These are phyloP conservation scores for Myodes glareolus DNA, from an alignment of 2,113 vertebrate genomes.

Conservation along the genomic window DNA sequence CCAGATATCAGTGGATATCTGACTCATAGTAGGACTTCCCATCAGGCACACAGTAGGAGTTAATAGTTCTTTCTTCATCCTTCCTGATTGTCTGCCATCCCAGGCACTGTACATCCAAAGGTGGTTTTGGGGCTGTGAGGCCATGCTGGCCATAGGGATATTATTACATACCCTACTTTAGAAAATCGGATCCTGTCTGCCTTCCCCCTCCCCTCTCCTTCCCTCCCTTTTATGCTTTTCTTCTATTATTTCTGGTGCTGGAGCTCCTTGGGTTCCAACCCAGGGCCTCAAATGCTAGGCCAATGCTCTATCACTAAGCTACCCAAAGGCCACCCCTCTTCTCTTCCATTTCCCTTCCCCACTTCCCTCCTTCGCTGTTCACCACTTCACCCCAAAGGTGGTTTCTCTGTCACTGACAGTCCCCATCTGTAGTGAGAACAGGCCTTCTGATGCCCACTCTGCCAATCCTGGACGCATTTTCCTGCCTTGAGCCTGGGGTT, in stretches of 20 bases:
- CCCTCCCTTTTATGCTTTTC: background rate
- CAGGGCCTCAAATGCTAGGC: background rate
- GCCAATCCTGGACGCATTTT: background rate
- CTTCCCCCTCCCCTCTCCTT: fast-evolving
- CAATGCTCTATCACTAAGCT: background rate
- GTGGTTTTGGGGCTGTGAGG: background rate
- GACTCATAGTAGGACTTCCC: background rate
- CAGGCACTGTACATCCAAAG: background rate
- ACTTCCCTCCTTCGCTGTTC: background rate
- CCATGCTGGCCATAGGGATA: no score
- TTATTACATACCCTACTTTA: background rate
- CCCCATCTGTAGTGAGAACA: background rate
- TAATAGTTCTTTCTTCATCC: no score
- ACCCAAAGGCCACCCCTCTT: background rate
- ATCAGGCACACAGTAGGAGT: no score
- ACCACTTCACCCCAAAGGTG: background rate
- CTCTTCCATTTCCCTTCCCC: background rate
- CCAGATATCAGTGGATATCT: background rate
- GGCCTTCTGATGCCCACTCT: background rate
- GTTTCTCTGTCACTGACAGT: background rate
- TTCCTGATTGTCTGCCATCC: background rate
- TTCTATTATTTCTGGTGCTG: background rate
- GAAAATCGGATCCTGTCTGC: background rate
- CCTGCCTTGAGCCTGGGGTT: background rate
- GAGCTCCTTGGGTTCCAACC: background rate